phyloP scores from a whole-genome alignment of 2,888 invertebrate species.

The Conops quadrifasciatus region DNA sequence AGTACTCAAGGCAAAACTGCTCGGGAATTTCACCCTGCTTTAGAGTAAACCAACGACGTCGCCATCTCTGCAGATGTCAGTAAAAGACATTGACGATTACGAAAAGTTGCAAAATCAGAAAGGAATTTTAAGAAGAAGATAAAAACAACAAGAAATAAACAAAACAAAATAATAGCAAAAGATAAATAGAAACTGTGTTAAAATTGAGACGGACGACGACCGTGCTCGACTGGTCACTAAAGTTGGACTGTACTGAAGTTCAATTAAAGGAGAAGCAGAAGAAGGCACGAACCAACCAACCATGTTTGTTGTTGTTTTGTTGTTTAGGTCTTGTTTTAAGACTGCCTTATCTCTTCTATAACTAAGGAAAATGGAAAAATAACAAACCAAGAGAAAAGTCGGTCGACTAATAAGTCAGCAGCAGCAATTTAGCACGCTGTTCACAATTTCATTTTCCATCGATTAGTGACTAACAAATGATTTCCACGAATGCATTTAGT shows the following conservation, averaged over 20 bases:
- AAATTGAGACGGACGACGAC: neutral
- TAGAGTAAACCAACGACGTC: conserved; percentile 92
- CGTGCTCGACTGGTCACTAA: neutral
- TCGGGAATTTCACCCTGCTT: conserved; percentile 92
- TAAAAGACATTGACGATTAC: neutral
- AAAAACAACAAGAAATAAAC: neutral
- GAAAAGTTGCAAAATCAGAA: conserved; percentile 5
- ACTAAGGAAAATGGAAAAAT: conserved; percentile 5
- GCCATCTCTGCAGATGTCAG: conserved; percentile 89
- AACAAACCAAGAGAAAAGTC: neutral
- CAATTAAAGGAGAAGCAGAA: neutral
- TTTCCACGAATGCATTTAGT: conserved; percentile 42
- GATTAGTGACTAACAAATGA: conserved; percentile 42
- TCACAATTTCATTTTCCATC: conserved; percentile 19
- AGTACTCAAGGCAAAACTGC: conserved; percentile 93
- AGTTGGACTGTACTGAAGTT: conserved; percentile 12
- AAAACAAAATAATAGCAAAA: neutral
- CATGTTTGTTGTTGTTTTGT: conserved; percentile 8
- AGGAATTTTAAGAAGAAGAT: neutral
- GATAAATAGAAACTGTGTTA: conserved; percentile 17
- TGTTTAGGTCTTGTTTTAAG: neutral
- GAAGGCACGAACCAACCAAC: neutral
- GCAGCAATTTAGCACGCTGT: conserved; percentile 4
- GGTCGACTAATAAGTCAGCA: neutral
- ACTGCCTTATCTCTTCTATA: conserved; percentile 11